Base-by-base conservation (phyloP, 2,113 vertebrate species). In the Misgurnus mizolepis region DNA sequence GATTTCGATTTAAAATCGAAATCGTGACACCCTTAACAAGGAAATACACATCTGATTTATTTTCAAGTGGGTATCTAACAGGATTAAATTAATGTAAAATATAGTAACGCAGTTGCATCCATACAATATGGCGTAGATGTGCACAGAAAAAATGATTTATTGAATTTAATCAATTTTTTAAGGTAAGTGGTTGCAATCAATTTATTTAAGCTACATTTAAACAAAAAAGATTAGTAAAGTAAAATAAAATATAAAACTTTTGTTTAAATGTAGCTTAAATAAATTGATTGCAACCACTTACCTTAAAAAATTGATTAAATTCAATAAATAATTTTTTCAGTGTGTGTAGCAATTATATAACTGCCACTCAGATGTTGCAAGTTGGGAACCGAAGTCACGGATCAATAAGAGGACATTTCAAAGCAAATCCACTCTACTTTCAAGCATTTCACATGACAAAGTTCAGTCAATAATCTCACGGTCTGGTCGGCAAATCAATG, bases 351-450 rank as follows among this genome's bases (percentile, higher is more conserved):
- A 65, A 45, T 41, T 7, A 45, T 10, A 74, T 60, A 60, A 74
- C 6, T 74, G 71, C 55, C 55, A 43, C 45, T 72, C 14, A 56
- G 69, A 39, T n/a, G 68, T 70, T 70, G 68, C 27, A 1, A 55
- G 49, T 56, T 18, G 39, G 14, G 70, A 43, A 60, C 6, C 22
- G 55, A 72, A 72, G 67, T 64, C n/a, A 22, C 3, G 18, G n/a
- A 72, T 65, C 58, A 72, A 41, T 65, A 41, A 15, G 27, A 43
- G 68, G 50, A 66, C 60, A 65, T 72, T 56, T 11, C 0, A 5
- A 65, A 79, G 67, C 68, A 64, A 71, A 62, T 79, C 58, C 78
- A 64, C 76, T 80, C 61, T 40, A 56, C 82, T 43, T 7, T 49
- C n/a, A n/a, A 22, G 77, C 34, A 75, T 43, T 49, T 39, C 72